These are phyloP conservation scores for Xenopus borealis DNA, from an alignment of 2,113 vertebrate genomes.

Conservation along the genomic window DNA sequence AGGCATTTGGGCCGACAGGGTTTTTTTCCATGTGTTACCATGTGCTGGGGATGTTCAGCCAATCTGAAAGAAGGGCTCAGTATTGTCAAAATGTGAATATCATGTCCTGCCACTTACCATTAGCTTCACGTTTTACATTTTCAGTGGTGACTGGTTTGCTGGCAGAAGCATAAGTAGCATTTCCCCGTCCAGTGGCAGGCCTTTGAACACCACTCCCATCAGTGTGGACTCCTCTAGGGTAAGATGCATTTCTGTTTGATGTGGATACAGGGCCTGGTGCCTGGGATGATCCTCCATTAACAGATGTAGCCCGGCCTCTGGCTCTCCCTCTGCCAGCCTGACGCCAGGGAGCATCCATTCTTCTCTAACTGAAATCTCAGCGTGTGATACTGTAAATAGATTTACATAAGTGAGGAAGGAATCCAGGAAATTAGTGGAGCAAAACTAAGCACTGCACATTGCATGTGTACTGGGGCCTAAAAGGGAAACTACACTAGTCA, in stretches of 20 bases:
- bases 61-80: too few relatives aligned
- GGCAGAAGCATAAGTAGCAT: conserved; percentile 11
- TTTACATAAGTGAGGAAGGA: background rate
- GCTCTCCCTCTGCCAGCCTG: conserved; percentile 77
- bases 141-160: background rate
- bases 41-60: too few relatives aligned
- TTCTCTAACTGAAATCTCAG: background rate
- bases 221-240: conserved; percentile 1
- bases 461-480: too few relatives aligned
- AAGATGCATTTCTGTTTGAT: conserved; percentile 29
- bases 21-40: too few relatives aligned
- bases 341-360: conserved; percentile 85
- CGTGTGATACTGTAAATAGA: background rate
- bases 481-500: too few relatives aligned
- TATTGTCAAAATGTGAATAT: too few relatives aligned
- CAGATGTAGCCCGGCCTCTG: conserved; percentile 50
- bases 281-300: conserved; percentile 28
- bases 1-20: too few relatives aligned
- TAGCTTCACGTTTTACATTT: background rate
- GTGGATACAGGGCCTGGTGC: conserved; percentile 28
- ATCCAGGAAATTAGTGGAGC: background rate
- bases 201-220: background rate
- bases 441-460: too few relatives aligned
- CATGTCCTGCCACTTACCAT: conserved; percentile 9
- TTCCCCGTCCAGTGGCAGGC: conserved; percentile 11